These are phyloP conservation scores for Melinaea marsaeus DNA, from an alignment of 2,888 invertebrate species.

Conservation along the genomic window DNA sequence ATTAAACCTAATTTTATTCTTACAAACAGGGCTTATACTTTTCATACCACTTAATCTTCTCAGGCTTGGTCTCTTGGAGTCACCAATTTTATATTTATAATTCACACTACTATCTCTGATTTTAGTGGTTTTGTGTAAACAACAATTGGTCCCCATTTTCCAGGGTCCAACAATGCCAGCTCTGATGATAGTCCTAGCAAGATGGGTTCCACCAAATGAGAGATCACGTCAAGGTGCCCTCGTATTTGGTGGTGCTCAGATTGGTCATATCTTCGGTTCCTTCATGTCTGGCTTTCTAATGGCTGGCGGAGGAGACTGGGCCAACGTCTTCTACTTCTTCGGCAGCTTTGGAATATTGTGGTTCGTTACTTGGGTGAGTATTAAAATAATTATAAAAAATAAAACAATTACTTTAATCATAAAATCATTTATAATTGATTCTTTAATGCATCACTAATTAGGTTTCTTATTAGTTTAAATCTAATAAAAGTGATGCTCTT, in stretches of 20 bases:
- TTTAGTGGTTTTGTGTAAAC: not conserved
- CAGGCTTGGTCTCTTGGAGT: too few species aligned
- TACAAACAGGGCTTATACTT: too few species aligned
- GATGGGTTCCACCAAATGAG: slow-evolving; percentile 80
- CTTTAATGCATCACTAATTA: too few species aligned
- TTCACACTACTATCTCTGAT: too few species aligned
- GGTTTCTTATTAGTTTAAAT: not conserved
- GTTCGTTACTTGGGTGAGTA: slow-evolving; percentile 73
- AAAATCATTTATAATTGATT: too few species aligned
- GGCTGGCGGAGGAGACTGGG: slow-evolving; percentile 75
- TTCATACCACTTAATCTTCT: too few species aligned
- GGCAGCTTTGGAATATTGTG: slow-evolving; percentile 77
- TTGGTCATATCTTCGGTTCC: slow-evolving; percentile 78
- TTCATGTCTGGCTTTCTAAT: slow-evolving; percentile 76
- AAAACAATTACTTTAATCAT: too few species aligned
- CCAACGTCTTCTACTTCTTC: slow-evolving; percentile 79
- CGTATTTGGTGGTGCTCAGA: slow-evolving; percentile 79
- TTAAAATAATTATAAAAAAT: not conserved
- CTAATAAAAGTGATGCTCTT: too few species aligned
- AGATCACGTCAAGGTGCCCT: slow-evolving; percentile 78
- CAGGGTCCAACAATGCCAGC: slow-evolving; percentile 87
- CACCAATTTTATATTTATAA: too few species aligned
- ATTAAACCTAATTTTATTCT: too few species aligned
- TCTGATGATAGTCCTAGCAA: slow-evolving; percentile 79
- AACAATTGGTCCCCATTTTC: too few species aligned